phyloP scores from a whole-genome alignment of 2,888 invertebrate genomes.

The Eledona agricola region DNA sequence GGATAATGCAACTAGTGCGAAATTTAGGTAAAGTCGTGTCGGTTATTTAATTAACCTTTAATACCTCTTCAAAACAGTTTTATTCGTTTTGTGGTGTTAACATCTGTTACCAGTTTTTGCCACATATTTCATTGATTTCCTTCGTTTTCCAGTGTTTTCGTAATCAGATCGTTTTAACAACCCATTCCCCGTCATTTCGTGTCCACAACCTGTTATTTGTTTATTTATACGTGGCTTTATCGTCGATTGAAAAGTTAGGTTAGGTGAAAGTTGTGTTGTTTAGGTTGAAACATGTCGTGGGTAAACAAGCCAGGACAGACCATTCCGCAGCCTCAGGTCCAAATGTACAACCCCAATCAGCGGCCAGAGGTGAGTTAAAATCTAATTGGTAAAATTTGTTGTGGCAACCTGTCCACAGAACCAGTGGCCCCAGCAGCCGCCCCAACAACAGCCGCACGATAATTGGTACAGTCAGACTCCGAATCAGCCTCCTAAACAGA shows the following conservation, averaged over 20 bases:
- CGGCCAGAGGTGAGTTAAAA: constrained; percentile 56
- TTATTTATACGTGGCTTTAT: constrained; percentile 1
- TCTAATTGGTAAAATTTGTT: background rate
- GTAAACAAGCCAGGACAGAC: constrained; percentile 57
- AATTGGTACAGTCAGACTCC: constrained; percentile 61
- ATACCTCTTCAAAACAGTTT: background rate
- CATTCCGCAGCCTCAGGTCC: constrained; percentile 53
- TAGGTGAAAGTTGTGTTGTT: constrained; percentile 25
- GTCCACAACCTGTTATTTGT: no score
- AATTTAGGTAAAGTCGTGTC: no score
- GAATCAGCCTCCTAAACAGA: constrained; percentile 49
- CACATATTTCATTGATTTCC: background rate
- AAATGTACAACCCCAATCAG: constrained; percentile 61
- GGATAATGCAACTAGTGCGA: no score
- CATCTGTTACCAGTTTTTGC: background rate
- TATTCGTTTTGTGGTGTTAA: background rate
- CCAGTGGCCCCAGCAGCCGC: constrained; percentile 62
- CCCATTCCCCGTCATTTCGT: no score
- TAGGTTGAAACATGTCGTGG: constrained; percentile 56
- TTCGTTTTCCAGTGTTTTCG: background rate
- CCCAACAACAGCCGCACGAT: constrained; percentile 57
- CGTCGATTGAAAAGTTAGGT: constrained; percentile 17
- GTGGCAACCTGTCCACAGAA: constrained; percentile 43
- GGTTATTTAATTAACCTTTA: no score
- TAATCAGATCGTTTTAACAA: no score